Evolutionary conservation across 2,888 invertebrate species (phyloP).

Genomic region (Psylliodes chrysocephalus): DNA sequence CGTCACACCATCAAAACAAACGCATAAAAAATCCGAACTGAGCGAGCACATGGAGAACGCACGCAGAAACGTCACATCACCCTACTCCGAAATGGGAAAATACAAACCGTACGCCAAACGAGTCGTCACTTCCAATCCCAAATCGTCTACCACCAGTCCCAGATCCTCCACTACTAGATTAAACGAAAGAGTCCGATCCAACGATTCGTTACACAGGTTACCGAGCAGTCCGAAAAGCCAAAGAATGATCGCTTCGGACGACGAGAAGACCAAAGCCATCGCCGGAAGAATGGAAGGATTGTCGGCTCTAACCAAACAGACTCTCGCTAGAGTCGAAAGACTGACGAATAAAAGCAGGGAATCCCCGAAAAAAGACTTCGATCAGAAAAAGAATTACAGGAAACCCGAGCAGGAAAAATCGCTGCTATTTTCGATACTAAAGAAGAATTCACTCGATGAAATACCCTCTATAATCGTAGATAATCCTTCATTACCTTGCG

Average conservation of each 20-base stretch:
- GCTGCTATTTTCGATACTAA: conserved; percentile 70
- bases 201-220: conserved; percentile 24
- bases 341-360: conserved; percentile 65
- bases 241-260: conserved; percentile 37
- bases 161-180: conserved; percentile 37
- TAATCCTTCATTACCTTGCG: conserved; percentile 38
- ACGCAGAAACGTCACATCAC: conserved; percentile 56
- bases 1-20: conserved; percentile 41
- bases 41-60: conserved; percentile 64
- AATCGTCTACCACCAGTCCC: conserved; percentile 45
- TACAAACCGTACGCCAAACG: conserved; percentile 48
- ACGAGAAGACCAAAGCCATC: conserved; percentile 55
- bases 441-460: conserved; percentile 73
- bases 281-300: conserved; percentile 73
- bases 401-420: conserved; percentile 35
- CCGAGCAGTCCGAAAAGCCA: conserved; percentile 15
- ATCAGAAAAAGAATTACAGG: conserved; percentile 26
- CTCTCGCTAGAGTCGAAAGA: conserved; percentile 75
- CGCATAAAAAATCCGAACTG: conserved; percentile 56
- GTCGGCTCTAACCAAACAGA: conserved; percentile 73
- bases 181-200: conserved; percentile 16
- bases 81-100: conserved; percentile 55
- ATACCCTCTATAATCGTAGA: conserved; percentile 34
- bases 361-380: conserved; percentile 44
- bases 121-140: conserved; percentile 47